Base-by-base conservation (phyloP, 2,113 vertebrate species). In the Sylvia atricapilla region DNA sequence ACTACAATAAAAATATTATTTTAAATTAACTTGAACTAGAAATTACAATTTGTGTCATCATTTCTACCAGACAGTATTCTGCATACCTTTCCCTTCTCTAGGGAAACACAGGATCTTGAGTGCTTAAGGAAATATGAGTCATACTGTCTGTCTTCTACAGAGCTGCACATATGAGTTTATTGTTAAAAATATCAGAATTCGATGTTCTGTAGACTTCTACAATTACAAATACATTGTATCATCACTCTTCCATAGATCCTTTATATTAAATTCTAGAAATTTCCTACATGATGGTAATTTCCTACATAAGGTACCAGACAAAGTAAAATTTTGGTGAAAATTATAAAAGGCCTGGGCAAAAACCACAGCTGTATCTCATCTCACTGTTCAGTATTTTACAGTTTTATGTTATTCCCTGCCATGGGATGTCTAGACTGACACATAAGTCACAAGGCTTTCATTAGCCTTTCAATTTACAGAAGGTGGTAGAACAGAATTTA, bases 91-190 rank as follows among this genome's bases (percentile, higher is more conserved):
- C 28, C 5, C 0, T 89, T 64, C 80, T 78, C 84, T 76, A 89
- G 69, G 70, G 93, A 97, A 97, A 69, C 94, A 97, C 92, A 95
- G 72, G 78, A 94, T 90, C 21, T 91, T 8, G 9, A 97, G 46
- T 75, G 79, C 89, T 97, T 96, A 91, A 97, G 97, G 91, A 98
- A 96, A 95, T 91, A 55, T 93, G 93, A 98, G 74, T 98, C 97
- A 97, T 89, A 52, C 39, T 95, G 88, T 91, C 56, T 96, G 82
- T 76, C 88, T 96, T 84, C 87, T 94, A 93, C 82, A 95, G 94
- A 96, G 78, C 60, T 84, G 73, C 59, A 49, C 69, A 89, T 96
- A 92, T 20, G 35, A 96, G 59, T 95, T 69, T 91, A 87, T 58
- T 70, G 50, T 95, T 95, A 96, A 97, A 98, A 97, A 94, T 84